Evolutionary conservation across 2,888 invertebrate species (phyloP).

Genomic region (Megastigmus dorsalis): DNA sequence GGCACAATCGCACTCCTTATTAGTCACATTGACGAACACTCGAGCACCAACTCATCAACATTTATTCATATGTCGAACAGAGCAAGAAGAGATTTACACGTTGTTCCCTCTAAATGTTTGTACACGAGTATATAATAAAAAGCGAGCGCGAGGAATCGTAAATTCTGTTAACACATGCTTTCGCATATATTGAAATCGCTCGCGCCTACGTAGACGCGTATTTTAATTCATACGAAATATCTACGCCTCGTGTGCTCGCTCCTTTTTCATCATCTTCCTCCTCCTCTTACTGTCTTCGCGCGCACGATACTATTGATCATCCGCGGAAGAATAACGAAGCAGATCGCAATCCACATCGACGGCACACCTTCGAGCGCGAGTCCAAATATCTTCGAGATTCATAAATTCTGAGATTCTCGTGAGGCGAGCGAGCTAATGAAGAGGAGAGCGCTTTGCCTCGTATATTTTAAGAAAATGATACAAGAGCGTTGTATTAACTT

Average conservation of each 20-base stretch:
- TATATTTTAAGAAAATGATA: conserved; percentile 11
- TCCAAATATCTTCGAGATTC: background rate
- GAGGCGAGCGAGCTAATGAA: background rate
- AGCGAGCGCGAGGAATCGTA: background rate
- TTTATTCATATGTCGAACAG: conserved; percentile 1
- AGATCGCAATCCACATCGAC: conserved; percentile 16
- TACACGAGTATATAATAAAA: too few relatives aligned
- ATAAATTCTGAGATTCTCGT: background rate
- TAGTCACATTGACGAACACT: background rate
- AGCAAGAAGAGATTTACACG: too few relatives aligned
- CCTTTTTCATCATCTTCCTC: too few relatives aligned
- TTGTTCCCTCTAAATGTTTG: conserved; percentile 8
- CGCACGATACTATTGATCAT: too few relatives aligned
- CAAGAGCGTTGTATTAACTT: background rate
- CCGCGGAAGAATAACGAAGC: too few relatives aligned
- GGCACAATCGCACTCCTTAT: conserved; percentile 3
- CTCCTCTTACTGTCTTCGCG: too few relatives aligned
- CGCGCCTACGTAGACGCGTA: conserved; percentile 4
- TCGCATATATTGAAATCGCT: conserved; percentile 26
- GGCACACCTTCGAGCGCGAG: background rate
- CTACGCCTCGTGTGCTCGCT: too few relatives aligned
- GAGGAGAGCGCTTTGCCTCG: background rate
- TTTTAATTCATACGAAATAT: conserved; percentile 20
- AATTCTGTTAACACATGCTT: conserved; percentile 31
- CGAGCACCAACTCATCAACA: background rate